A percentile compares a stretch with the other conserved stretches of the same genome.
phyloP scores from a whole-genome alignment of 2,888 invertebrate species.

The Nebria brevicollis region DNA sequence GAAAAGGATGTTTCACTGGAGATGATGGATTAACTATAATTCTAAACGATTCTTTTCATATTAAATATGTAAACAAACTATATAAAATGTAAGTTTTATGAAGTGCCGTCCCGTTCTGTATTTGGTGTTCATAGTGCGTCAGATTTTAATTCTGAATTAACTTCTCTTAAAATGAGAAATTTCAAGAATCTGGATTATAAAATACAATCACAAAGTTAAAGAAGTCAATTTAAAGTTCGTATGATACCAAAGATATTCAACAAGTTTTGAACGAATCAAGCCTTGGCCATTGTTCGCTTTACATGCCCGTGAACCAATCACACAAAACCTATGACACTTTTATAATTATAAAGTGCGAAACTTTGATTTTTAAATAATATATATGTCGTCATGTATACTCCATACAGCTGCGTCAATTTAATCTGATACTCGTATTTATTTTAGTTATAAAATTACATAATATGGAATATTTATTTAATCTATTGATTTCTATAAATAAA shows the following conservation, averaged over 20 bases:
- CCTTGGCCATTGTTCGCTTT: constrained; percentile 26
- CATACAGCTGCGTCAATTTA: not conserved
- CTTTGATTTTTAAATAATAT: not conserved
- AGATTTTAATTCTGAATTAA: not conserved
- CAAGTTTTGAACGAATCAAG: constrained; percentile 27
- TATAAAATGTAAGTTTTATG: too few species aligned
- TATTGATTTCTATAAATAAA: not conserved
- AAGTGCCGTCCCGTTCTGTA: too few species aligned
- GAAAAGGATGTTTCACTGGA: too few species aligned
- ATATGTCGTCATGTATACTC: not conserved
- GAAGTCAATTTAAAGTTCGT: constrained; percentile 44
- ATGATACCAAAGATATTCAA: constrained; percentile 41
- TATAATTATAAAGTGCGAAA: constrained; percentile 35
- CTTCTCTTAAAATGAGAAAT: not conserved
- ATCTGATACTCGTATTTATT: not conserved
- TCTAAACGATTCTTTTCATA: too few species aligned
- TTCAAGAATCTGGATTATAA: not conserved
- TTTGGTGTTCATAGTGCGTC: not conserved
- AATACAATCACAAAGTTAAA: constrained; percentile 35
- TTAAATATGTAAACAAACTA: too few species aligned
- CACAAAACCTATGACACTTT: constrained; percentile 25
- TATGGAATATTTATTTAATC: too few species aligned
- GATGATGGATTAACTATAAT: too few species aligned
- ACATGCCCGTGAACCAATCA: not conserved
- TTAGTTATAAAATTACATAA: not conserved